A percentile compares a stretch with the other conserved stretches of the same genome.
phyloP scores from a whole-genome alignment of 2,113 vertebrate species.

The Nerophis lumbriciformis region DNA sequence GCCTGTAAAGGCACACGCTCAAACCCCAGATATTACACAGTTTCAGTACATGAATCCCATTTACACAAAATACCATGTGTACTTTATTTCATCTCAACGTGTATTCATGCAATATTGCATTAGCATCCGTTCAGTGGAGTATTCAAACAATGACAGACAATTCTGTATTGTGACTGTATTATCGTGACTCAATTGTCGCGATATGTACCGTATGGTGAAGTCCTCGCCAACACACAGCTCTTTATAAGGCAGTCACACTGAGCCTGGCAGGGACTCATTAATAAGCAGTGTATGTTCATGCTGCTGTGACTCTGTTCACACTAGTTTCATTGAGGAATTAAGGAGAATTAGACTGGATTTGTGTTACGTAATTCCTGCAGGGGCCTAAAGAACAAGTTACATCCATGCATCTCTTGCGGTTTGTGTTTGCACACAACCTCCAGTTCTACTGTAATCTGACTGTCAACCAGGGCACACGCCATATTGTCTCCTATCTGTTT shows the following conservation, averaged over 20 bases:
- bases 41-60: too few relatives aligned
- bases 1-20: too few relatives aligned
- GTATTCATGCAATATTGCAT: too few relatives aligned
- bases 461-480: not conserved
- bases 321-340: conserved; percentile 43
- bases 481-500: not conserved
- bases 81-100: too few relatives aligned
- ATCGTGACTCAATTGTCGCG: too few relatives aligned
- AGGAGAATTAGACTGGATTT: conserved; percentile 41
- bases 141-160: too few relatives aligned
- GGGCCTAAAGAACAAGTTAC: conserved; percentile 13
- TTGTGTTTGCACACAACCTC: not conserved
- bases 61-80: too few relatives aligned
- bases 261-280: conserved; percentile 22
- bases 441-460: not conserved
- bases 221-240: not conserved
- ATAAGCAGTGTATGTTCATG: conserved; percentile 8
- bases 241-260: not conserved
- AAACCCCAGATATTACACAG: too few relatives aligned
- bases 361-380: conserved; percentile 27
- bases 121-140: not conserved
- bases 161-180: too few relatives aligned
- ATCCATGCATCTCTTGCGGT: not conserved
- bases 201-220: not conserved
- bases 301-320: conserved; percentile 6